A percentile compares a stretch with the other conserved stretches of the same genome.
Evolutionary conservation across 2,797 vertebrate species (phyloP).

Genomic region (Sparus aurata): DNA sequence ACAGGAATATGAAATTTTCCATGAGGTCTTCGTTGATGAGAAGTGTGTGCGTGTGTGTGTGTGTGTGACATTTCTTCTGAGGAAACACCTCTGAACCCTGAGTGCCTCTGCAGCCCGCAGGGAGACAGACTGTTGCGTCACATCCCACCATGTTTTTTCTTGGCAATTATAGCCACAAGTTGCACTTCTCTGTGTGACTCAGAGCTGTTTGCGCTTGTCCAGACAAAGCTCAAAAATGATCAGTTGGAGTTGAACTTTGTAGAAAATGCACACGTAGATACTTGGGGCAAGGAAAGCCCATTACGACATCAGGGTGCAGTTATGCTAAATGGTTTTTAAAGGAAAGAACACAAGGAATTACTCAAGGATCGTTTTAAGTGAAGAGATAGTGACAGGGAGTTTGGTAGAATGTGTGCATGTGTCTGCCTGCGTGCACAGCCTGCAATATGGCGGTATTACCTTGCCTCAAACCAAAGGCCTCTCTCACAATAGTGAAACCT

Average conservation of each 20-base stretch:
- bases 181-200: not conserved
- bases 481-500: conserved; percentile 57
- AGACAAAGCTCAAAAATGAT: not conserved
- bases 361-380: not conserved
- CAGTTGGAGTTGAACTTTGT: not conserved
- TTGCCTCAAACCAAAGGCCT: conserved; percentile 48
- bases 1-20: too few relatives aligned
- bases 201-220: not conserved
- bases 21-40: too few relatives aligned
- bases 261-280: not conserved
- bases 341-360: conserved; percentile 1
- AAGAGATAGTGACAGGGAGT: not conserved
- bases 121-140: not conserved
- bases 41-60: not conserved
- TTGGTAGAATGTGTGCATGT: not conserved
- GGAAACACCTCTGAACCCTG: not conserved
- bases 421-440: not conserved
- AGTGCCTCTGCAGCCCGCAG: not conserved
- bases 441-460: conserved; percentile 49
- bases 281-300: not conserved
- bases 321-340: not conserved
- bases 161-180: not conserved
- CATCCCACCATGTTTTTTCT: conserved; percentile 3
- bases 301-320: conserved; percentile 9
- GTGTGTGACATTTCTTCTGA: not conserved